phyloP scores from a whole-genome alignment of 2,888 invertebrate genomes.

The Kryphioiulus occultus region DNA sequence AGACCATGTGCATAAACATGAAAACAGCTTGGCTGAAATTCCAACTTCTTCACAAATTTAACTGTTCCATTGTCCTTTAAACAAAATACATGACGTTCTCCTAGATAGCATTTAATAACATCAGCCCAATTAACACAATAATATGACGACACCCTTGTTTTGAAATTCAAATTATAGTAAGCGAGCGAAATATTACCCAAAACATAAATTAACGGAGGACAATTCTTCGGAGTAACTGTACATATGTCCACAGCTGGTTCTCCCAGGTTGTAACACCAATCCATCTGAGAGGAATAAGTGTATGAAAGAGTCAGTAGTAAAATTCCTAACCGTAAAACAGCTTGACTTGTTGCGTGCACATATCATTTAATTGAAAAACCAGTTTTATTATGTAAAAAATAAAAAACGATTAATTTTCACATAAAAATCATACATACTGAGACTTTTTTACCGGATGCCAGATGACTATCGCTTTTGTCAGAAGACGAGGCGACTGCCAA shows the following conservation, averaged over 20 bases:
- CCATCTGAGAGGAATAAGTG: conserved; percentile 65
- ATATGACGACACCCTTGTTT: no score
- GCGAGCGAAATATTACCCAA: conserved; percentile 67
- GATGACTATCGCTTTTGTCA: conserved; percentile 63
- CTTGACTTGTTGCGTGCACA: no score
- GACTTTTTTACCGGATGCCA: conserved; percentile 69
- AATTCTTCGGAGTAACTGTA: conserved; percentile 69
- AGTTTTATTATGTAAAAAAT: no score
- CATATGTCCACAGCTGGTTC: conserved; percentile 74
- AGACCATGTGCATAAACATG: conserved; percentile 48
- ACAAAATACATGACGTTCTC: conserved; percentile 81
- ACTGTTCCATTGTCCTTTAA: conserved; percentile 80
- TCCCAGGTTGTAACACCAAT: conserved; percentile 84
- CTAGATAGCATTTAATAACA: conserved; percentile 56
- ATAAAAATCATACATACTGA: conserved; percentile 60
- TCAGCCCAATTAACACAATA: no score
- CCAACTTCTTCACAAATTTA: conserved; percentile 82
- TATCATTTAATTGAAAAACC: no score
- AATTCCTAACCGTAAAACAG: no score
- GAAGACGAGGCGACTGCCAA: conserved; percentile 76
- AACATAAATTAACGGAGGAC: conserved; percentile 76
- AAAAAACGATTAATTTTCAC: conserved; percentile 15
- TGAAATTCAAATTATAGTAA: no score
- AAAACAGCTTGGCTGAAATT: conserved; percentile 73
- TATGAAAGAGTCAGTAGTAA: no score